Evolutionary conservation across 2,797 vertebrate species (phyloP).

Genomic region (Fratercula arctica): DNA sequence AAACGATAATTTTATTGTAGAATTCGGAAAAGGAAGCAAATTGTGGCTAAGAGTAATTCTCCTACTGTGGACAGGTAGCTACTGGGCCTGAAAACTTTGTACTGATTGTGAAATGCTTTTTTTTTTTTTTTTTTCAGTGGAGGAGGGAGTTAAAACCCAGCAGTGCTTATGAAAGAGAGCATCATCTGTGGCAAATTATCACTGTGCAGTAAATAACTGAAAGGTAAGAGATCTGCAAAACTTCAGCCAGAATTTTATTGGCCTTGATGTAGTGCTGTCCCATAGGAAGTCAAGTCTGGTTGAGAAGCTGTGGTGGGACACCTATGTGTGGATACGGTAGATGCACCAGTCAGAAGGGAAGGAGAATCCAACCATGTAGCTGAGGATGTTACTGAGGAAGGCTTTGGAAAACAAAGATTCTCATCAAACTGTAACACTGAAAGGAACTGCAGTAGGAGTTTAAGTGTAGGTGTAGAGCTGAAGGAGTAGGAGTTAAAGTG

Average conservation of each 20-base stretch:
- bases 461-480: not conserved
- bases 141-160: not conserved
- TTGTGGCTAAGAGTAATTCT: not conserved
- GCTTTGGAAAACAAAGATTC: not conserved
- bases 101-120: not conserved
- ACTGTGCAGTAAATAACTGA: not conserved
- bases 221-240: not conserved
- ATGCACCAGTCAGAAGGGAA: not conserved
- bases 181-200: not conserved
- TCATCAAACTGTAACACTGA: not conserved
- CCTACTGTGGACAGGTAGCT: not conserved
- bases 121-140: not conserved
- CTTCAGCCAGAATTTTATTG: not conserved
- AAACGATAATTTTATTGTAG: not conserved
- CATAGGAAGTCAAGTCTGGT: not conserved
- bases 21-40: not conserved
- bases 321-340: accelerated
- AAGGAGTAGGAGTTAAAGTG: not conserved
- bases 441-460: not conserved
- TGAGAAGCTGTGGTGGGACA: not conserved
- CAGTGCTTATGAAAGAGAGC: not conserved
- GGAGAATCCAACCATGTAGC: not conserved
- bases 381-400: not conserved
- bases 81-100: not conserved
- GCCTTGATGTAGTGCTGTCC: not conserved